These are phyloP conservation scores for Sycobia sp. DNA, from an alignment of 1,140 invertebrate species.

Conservation along the genomic window DNA sequence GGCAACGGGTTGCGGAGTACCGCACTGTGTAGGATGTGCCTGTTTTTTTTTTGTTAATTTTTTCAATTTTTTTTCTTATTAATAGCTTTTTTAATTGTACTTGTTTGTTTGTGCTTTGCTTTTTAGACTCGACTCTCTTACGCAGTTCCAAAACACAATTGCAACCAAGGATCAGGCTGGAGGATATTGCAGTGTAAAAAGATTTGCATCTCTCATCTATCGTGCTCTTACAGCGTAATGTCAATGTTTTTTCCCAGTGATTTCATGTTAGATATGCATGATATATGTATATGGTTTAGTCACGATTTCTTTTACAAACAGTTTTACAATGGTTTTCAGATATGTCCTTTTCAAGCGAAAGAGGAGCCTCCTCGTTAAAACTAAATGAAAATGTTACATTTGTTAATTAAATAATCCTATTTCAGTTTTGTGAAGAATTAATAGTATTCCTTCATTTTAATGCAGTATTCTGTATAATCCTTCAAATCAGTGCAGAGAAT, in stretches of 20 bases:
- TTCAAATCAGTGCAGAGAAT: too few species aligned
- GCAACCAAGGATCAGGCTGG: conserved; percentile 8
- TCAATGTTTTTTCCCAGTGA: not conserved
- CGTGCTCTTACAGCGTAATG: not conserved
- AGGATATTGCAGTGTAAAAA: conserved; percentile 12
- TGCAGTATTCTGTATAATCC: too few species aligned
- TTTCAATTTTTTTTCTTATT: not conserved
- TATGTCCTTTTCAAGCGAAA: conserved; percentile 17
- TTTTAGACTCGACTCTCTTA: not conserved
- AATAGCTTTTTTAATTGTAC: not conserved
- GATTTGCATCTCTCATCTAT: not conserved
- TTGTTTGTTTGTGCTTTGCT: not conserved
- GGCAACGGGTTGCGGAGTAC: conserved; percentile 20
- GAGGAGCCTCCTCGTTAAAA: too few species aligned
- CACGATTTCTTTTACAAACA: conserved; percentile 3
- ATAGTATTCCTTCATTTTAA: too few species aligned
- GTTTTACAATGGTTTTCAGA: not conserved
- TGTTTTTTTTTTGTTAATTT: conserved; percentile 12
- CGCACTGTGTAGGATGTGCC: not conserved
- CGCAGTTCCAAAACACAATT: conserved; percentile 9
- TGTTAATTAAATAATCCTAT: too few species aligned
- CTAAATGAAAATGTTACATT: too few species aligned
- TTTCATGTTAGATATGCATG: conserved; percentile 9
- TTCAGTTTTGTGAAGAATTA: too few species aligned
- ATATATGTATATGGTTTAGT: conserved; percentile 4